Evolutionary conservation across 2,113 vertebrate species (phyloP), one percentile per base, ranked within the genome.

Genomic region (Coregonus clupeaformis): DNA sequence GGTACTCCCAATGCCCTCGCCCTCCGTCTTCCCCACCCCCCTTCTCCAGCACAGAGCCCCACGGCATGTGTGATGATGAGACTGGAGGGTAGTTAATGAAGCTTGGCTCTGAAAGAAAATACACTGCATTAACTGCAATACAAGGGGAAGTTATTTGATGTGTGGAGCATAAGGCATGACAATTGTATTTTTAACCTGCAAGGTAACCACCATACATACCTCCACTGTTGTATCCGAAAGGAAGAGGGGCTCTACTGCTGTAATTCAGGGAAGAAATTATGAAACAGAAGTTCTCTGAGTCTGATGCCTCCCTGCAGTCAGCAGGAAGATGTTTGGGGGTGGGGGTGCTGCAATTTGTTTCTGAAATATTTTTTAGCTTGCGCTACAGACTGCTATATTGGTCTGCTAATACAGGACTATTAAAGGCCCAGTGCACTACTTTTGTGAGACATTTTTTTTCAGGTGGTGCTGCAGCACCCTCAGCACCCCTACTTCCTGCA

Each of bases 61-160:
- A 93, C 30, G 86, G 86, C 0, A 89, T 85, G 84, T 89, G 91
- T 29, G 88, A 83, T 0, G 85, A 92, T 32, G 90, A 91, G 77
- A 89, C 89, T 59, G 89, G 83, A 0, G 90, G 86, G 78, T 92
- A 93, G 80, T 84, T 91, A 74, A 93, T 91, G 80, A 91, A 88
- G 76, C 83, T 85, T 73, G 89, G 88, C 71, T 92, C 92, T 94
- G 87, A 47, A 80, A 24, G 76, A 0, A 1, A 79, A 74, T 62
- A 24, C 59, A 22, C 6, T 42, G 36, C 36, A 42, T 42, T 42
- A 42, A 42, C 36, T 42, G 36, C 36, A 42, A 67, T 4, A 81
- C 72, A 49, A 76, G 4, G 16, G 24, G 5, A 0, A 13, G 27
- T 20, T 49, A 57, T 57, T 32, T 29, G 2, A 57, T 29, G 55